Percentiles rank a stretch among this genome's conserved stretches.
Conservation (phyloP, 2,113 vertebrate genomes). For the Albula glossodonta region DNA sequence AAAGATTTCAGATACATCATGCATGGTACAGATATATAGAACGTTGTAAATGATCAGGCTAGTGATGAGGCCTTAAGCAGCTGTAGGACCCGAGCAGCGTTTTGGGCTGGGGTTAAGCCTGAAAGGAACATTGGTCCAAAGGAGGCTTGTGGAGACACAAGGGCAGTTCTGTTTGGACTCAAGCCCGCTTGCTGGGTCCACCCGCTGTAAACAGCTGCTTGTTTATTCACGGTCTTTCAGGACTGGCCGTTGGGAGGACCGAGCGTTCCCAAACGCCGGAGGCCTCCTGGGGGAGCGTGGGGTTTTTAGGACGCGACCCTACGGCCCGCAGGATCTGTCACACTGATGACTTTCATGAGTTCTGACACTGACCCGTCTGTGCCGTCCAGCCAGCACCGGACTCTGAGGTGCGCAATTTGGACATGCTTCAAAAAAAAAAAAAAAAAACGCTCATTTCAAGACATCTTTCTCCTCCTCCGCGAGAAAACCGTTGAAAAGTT, state of each 20-base stretch:
- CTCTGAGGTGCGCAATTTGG: neutral
- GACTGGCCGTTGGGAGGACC: no score
- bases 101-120: neutral
- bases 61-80: neutral
- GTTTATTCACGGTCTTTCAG: conserved; percentile 52
- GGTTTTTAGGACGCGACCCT: conserved; percentile 35
- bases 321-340: neutral
- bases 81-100: neutral
- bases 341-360: conserved; percentile 32
- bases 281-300: neutral
- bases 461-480: neutral
- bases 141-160: neutral
- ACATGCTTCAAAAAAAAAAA: neutral
- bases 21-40: no score
- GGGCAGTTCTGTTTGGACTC: conserved; percentile 26
- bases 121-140: conserved; percentile 13
- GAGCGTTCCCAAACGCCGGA: conserved; percentile 32
- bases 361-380: conserved; percentile 28
- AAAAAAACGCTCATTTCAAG: neutral
- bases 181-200: neutral
- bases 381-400: neutral
- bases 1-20: no score
- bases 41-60: no score
- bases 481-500: conserved; percentile 10
- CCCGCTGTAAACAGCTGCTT: conserved; percentile 57